Percentiles rank a stretch among this genome's conserved stretches.
These are phyloP conservation scores for Pteropus rufus DNA, from an alignment of 2,797 vertebrate species.

Conservation along the genomic window DNA sequence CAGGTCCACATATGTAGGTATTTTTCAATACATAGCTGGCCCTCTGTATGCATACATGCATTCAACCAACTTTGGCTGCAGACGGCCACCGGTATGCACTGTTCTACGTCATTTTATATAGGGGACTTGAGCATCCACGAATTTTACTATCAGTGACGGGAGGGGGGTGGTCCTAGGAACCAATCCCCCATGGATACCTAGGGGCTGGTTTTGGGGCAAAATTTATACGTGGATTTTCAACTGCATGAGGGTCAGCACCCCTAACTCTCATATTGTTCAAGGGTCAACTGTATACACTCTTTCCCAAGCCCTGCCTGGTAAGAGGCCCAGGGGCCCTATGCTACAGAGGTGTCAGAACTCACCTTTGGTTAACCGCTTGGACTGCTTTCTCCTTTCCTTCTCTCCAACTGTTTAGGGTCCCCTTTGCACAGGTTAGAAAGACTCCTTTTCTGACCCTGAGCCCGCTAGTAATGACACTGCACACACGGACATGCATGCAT, in stretches of 20 bases:
- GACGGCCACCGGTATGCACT: background rate
- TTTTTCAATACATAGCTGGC: background rate
- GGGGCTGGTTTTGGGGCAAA: background rate
- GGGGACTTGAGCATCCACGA: background rate
- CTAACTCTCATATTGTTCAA: background rate
- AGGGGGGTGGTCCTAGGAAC: too few relatives aligned
- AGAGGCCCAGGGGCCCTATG: background rate
- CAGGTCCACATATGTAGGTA: too few relatives aligned
- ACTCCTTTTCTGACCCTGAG: accelerated
- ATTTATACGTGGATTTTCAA: background rate
- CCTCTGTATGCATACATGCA: accelerated
- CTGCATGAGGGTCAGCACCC: background rate
- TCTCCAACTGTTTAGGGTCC: background rate
- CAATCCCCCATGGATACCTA: background rate
- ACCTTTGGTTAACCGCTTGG: background rate
- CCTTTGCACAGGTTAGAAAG: accelerated
- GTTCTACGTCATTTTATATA: background rate
- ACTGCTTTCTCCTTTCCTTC: too few relatives aligned
- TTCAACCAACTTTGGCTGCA: too few relatives aligned
- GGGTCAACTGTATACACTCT: background rate
- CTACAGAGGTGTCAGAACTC: background rate
- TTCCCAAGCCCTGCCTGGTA: background rate
- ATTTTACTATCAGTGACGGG: background rate
- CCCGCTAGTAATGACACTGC: accelerated
- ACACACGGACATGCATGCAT: accelerated